A percentile compares a stretch with the other conserved stretches of the same genome.
These are phyloP conservation scores for Cyanoramphus novaezelandiae DNA, from an alignment of 2,113 vertebrate species.

Conservation along the genomic window DNA sequence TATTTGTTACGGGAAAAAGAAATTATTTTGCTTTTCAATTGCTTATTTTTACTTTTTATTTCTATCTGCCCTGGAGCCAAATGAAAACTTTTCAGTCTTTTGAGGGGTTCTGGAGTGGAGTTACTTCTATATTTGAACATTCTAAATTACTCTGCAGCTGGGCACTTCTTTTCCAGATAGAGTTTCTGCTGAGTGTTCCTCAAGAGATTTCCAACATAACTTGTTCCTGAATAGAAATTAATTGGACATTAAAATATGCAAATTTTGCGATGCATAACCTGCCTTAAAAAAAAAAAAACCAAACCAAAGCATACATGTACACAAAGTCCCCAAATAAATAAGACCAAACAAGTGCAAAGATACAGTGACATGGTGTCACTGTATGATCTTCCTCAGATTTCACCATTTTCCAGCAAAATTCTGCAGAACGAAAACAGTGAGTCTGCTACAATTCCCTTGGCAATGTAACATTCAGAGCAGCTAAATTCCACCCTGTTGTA, in stretches of 20 bases:
- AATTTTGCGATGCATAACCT: neutral
- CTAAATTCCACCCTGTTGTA: neutral
- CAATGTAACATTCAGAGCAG: neutral
- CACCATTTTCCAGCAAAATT: neutral
- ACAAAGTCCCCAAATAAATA: too few species aligned
- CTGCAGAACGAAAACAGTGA: neutral
- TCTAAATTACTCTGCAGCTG: neutral
- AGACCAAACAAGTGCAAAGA: neutral
- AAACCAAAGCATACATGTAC: neutral
- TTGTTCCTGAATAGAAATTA: neutral
- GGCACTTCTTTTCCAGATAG: neutral
- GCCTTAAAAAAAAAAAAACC: neutral
- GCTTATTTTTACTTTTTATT: neutral
- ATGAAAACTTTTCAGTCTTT: neutral
- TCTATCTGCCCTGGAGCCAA: neutral
- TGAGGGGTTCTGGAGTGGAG: rapidly evolving
- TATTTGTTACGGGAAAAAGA: neutral
- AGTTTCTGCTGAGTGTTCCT: neutral
- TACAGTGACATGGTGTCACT: neutral
- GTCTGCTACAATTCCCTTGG: neutral
- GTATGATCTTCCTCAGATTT: neutral
- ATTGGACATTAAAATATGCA: neutral
- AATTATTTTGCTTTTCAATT: neutral
- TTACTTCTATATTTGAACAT: neutral
- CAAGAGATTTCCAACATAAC: neutral